Evolutionary conservation across 2,888 invertebrate species (phyloP).

Genomic region (Mythimna vitellina): DNA sequence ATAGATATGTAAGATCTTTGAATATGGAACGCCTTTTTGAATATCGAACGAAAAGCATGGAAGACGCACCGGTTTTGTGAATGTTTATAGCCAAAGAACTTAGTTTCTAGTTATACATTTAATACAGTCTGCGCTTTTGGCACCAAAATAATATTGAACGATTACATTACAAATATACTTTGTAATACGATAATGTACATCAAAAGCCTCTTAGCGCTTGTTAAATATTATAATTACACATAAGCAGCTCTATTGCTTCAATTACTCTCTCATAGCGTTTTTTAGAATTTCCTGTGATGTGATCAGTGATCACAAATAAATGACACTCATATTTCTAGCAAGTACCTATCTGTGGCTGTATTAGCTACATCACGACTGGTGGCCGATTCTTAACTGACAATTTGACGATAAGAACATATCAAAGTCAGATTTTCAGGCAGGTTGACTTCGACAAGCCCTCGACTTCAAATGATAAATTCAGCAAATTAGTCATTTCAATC

Average conservation of each 20-base stretch:
- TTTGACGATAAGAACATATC: not conserved
- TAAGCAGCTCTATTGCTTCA: constrained; percentile 36
- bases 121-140: constrained; percentile 71
- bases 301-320: constrained; percentile 4
- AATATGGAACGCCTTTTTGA: constrained; percentile 20
- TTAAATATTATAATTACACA: constrained; percentile 18
- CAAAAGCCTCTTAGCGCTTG: constrained; percentile 63
- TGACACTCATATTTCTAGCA: not conserved
- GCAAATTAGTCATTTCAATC: not conserved
- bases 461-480: not conserved
- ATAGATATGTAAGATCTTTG: constrained; percentile 42
- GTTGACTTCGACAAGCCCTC: not conserved
- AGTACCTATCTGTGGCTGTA: not conserved
- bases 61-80: constrained; percentile 2
- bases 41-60: constrained; percentile 8
- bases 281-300: not conserved
- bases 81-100: constrained; percentile 23
- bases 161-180: constrained; percentile 50
- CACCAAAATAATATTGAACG: constrained; percentile 69
- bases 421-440: not conserved
- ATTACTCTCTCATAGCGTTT: constrained; percentile 20
- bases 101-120: constrained; percentile 37
- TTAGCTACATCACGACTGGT: not conserved
- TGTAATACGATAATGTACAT: constrained; percentile 59
- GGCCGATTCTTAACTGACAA: not conserved